Base-by-base conservation (phyloP, 2,888 invertebrate species). In the Heteromurus nitidus region DNA sequence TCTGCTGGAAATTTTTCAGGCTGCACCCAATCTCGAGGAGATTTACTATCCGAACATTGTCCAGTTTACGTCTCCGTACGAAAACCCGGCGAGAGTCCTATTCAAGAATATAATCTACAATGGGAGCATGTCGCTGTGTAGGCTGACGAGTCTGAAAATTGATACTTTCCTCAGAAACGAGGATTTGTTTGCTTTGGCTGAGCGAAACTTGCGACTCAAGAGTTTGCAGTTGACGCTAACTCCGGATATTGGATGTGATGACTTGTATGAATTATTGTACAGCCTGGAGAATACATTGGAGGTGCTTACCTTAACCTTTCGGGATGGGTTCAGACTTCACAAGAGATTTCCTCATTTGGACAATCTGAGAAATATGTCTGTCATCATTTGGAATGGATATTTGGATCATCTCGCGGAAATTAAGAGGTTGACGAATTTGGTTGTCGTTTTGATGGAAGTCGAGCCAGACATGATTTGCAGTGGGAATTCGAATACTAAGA, bases 301-400 rank as follows among this genome's bases (percentile, higher is more conserved):
- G 53, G 60, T 31, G 1, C 62, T 84, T 1, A 80, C 80, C 31
- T 75, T 84, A 20, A 84, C 84, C 7, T 80, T 84, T 67, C 64
- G 82, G 13, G 84, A 84, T 50, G 84, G 82, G 1, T 84, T 81
- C 70, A 30, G 75, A 16, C 36, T 84, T 7, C 5, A 11, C 11
- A 75, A 69, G 42, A 64, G 42, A 9, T 84, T 84, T 72, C 84
- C 84, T 22, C 5, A 55, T 9, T 53, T 84, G 31, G 36, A 64
- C 67, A 58, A 67, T 3, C 42, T 84, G 18, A 31, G 50, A 18
- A 62, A 47, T 18, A 69, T 82, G 65, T 74, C 82, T 0, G 60
- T 84, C 16, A 84, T 84, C 50, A 26, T 82, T 3, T 84, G 84
- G 84, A 84, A 82, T 20, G 84, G 84, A 13, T 82, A 82, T 24